phyloP scores from a whole-genome alignment of 2,888 invertebrate genomes.

The Ashinkailepas kermadecensis region DNA sequence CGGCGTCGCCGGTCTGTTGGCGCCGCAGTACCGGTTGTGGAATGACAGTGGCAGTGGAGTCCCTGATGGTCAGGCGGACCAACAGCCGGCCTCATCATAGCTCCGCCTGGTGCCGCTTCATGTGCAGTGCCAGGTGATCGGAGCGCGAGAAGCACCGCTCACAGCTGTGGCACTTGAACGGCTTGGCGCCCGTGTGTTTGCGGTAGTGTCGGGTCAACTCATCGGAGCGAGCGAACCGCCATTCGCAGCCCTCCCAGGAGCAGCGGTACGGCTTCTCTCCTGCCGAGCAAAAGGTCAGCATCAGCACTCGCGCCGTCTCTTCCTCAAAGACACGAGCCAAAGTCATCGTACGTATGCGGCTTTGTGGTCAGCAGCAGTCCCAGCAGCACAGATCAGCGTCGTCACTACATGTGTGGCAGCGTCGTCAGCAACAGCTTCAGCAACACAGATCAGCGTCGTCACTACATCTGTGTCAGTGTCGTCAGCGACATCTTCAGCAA shows the following conservation, averaged over 20 bases:
- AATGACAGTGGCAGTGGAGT: constrained; percentile 20
- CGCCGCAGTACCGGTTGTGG: not conserved
- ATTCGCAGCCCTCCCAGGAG: constrained; percentile 95
- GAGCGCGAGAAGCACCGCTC: constrained; percentile 94
- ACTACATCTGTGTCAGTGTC: no score
- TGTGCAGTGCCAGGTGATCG: constrained; percentile 91
- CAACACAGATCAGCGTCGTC: no score
- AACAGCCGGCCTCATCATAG: constrained; percentile 2
- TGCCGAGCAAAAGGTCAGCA: constrained; percentile 47
- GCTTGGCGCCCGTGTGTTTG: constrained; percentile 95
- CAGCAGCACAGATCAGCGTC: no score
- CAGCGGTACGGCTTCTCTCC: constrained; percentile 98
- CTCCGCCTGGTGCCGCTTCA: constrained; percentile 67
- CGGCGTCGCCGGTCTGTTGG: not conserved
- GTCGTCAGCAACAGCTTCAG: no score
- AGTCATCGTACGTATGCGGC: no score
- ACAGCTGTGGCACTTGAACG: constrained; percentile 93
- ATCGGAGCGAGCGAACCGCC: constrained; percentile 94
- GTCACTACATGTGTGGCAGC: no score
- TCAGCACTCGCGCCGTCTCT: not conserved
- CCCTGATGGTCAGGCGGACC: not conserved
- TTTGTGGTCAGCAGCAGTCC: no score
- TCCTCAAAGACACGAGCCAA: no score
- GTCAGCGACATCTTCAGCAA: no score
- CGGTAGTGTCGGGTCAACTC: constrained; percentile 93